Evolutionary conservation across 2,888 invertebrate species (phyloP).

Genomic region (Baccha elongata): DNA sequence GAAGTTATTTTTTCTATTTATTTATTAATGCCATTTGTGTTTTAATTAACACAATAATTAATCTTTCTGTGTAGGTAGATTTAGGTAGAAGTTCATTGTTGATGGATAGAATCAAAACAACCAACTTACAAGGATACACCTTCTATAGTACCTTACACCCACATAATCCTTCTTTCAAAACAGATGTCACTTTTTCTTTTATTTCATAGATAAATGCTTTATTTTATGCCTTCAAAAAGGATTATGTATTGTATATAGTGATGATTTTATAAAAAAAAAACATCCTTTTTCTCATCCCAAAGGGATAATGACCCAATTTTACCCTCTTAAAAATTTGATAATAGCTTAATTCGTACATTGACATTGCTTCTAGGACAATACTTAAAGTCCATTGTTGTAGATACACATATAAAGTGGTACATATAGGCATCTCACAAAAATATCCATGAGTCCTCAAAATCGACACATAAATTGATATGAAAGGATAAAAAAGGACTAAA

Average conservation of each 20-base stretch:
- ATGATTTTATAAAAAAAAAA: constrained; percentile 22
- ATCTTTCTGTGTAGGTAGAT: too few relatives aligned
- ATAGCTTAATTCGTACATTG: constrained; percentile 69
- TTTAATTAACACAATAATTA: too few relatives aligned
- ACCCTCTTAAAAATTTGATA: constrained; percentile 68
- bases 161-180: neutral
- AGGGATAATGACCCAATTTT: constrained; percentile 49
- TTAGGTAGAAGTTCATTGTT: too few relatives aligned
- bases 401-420: neutral
- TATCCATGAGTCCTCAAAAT: constrained; percentile 51
- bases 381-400: neutral
- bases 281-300: constrained; percentile 4
- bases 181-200: neutral
- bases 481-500: constrained; percentile 29
- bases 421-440: constrained; percentile 30
- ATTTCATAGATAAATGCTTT: constrained; percentile 22
- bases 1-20: too few relatives aligned
- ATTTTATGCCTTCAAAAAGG: constrained; percentile 3
- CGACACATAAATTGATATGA: constrained; percentile 67
- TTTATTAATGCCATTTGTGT: neutral
- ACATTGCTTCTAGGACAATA: constrained; percentile 56
- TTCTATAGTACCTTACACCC: too few relatives aligned
- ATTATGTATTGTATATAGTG: constrained; percentile 18
- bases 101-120: too few relatives aligned
- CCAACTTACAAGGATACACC: too few relatives aligned